phyloP scores from a whole-genome alignment of 2,888 invertebrate species.

The Lochmaea crataegi region DNA sequence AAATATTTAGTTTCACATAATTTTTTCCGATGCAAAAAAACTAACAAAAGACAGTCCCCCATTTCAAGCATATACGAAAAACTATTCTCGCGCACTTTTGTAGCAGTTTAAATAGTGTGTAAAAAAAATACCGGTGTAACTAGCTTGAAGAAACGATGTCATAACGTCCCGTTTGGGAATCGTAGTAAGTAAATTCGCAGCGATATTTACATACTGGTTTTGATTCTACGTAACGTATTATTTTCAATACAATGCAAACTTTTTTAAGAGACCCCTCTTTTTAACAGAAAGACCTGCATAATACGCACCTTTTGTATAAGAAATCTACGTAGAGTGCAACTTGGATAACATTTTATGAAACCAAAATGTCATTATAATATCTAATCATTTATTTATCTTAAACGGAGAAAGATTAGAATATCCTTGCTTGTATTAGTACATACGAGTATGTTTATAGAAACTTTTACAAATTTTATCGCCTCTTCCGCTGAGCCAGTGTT shows the following conservation, averaged over 20 bases:
- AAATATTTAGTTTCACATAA: neutral
- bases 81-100: slow-evolving; percentile 16
- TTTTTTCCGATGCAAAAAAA: slow-evolving; percentile 32
- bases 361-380: neutral
- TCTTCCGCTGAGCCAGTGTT: neutral
- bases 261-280: slow-evolving; percentile 39
- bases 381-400: neutral
- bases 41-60: slow-evolving; percentile 31
- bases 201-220: slow-evolving; percentile 46
- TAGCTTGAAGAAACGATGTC: slow-evolving; percentile 49
- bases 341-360: neutral
- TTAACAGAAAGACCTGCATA: neutral
- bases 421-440: neutral
- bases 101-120: neutral
- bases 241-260: slow-evolving; percentile 46
- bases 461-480: neutral
- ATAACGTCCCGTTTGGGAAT: slow-evolving; percentile 51
- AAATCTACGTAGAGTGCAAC: neutral
- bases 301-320: neutral
- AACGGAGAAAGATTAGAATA: slow-evolving; percentile 1
- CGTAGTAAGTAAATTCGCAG: slow-evolving; percentile 44
- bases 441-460: neutral
- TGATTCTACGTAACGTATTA: slow-evolving; percentile 41
- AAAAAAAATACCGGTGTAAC: slow-evolving; percentile 51
- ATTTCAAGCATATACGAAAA: slow-evolving; percentile 41